Percentiles rank a stretch among this genome's conserved stretches.
phyloP scores from a whole-genome alignment of 2,888 invertebrate species.

The Ichneumon xanthorius region DNA sequence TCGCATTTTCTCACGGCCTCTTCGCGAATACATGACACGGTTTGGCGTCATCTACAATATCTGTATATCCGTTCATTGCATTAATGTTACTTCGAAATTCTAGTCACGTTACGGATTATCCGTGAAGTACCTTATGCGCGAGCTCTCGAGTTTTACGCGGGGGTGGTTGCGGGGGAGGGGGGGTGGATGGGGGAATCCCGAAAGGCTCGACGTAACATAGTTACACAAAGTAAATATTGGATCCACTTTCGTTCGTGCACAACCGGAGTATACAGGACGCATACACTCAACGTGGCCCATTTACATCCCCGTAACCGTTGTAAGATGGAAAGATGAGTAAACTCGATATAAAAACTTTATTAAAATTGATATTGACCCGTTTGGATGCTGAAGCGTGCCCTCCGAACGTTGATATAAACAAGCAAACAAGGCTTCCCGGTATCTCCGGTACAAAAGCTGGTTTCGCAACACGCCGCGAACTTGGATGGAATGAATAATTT shows the following conservation, averaged over 20 bases:
- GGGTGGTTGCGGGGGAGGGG: neutral
- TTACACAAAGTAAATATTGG: constrained; percentile 65
- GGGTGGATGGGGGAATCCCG: neutral
- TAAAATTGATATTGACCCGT: constrained; percentile 38
- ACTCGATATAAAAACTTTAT: constrained; percentile 42
- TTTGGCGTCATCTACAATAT: neutral
- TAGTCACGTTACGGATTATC: constrained; percentile 66
- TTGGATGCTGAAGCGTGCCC: constrained; percentile 8
- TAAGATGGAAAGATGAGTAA: constrained; percentile 37
- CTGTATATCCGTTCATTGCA: constrained; percentile 38
- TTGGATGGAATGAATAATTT: constrained; percentile 15
- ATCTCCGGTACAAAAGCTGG: neutral
- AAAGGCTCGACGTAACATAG: constrained; percentile 56
- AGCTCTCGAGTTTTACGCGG: constrained; percentile 47
- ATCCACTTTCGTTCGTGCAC: constrained; percentile 52
- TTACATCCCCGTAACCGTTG: constrained; percentile 41
- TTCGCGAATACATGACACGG: neutral
- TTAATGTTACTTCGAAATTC: constrained; percentile 63
- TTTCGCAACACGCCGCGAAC: neutral
- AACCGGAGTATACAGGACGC: neutral
- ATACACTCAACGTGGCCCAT: constrained; percentile 27
- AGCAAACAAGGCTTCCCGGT: constrained; percentile 5
- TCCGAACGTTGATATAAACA: constrained; percentile 3
- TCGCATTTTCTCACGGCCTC: neutral
- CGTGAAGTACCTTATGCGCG: constrained; percentile 53